phyloP scores from a whole-genome alignment of 2,888 invertebrate genomes.

The Caradrina kadenii region DNA sequence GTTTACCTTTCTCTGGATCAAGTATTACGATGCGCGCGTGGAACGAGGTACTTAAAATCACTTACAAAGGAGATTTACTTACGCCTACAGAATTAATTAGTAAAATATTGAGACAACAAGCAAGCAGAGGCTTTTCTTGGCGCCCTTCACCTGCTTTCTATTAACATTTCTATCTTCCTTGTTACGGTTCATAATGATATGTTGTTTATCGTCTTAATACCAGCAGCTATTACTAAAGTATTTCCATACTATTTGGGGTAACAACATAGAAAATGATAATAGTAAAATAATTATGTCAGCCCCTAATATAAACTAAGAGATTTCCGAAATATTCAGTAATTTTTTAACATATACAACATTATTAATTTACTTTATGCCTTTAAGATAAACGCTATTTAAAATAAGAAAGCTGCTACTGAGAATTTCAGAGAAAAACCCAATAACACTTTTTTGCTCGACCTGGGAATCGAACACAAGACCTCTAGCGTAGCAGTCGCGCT shows the following conservation, averaged over 20 bases:
- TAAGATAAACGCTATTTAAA: too few species aligned
- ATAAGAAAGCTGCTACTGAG: too few species aligned
- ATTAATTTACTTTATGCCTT: too few species aligned
- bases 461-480: too few species aligned
- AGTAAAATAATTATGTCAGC: too few species aligned
- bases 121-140: conserved; percentile 26
- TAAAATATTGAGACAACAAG: conserved; percentile 35
- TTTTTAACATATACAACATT: too few species aligned
- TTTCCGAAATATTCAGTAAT: too few species aligned
- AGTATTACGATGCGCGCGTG: conserved; percentile 3
- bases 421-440: too few species aligned
- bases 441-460: too few species aligned
- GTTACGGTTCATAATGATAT: conserved; percentile 22
- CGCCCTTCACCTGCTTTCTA: conserved; percentile 37
- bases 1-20: background rate
- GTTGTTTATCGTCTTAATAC: conserved; percentile 32
- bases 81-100: conserved; percentile 45
- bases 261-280: background rate
- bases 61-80: conserved; percentile 30
- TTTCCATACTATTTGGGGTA: conserved; percentile 2
- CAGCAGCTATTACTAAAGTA: conserved; percentile 2
- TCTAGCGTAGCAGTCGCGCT: too few species aligned
- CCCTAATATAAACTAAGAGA: too few species aligned
- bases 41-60: conserved; percentile 37
- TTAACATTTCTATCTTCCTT: conserved; percentile 44